A percentile compares a stretch with the other conserved stretches of the same genome.
phyloP scores from a whole-genome alignment of 2,888 invertebrate genomes.

The Ormyrus nitidulus region DNA sequence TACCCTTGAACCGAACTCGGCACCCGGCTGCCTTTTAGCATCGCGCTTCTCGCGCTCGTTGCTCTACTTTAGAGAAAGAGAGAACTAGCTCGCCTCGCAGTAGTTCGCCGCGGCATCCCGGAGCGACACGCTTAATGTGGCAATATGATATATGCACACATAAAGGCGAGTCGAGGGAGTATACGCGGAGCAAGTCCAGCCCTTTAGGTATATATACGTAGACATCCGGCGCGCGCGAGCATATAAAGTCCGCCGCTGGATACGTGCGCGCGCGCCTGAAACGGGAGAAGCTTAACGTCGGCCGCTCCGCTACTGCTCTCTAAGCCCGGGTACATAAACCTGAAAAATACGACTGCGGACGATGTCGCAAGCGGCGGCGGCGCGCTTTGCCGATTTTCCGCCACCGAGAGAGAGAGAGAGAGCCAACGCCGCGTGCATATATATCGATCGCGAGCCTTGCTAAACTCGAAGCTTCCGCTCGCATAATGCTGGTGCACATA shows the following conservation, averaged over 20 bases:
- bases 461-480: slow-evolving; percentile 38
- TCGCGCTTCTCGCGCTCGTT: too few species aligned
- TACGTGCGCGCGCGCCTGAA: slow-evolving; percentile 52
- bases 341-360: slow-evolving; percentile 60
- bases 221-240: slow-evolving; percentile 13
- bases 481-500: slow-evolving; percentile 24
- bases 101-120: slow-evolving; percentile 52
- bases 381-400: slow-evolving; percentile 48
- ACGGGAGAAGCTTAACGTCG: slow-evolving; percentile 62
- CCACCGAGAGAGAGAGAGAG: slow-evolving; percentile 2
- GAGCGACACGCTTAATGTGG: slow-evolving; percentile 68
- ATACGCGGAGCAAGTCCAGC: background rate
- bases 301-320: slow-evolving; percentile 33
- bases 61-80: too few species aligned
- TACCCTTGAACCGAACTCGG: too few species aligned
- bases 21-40: too few species aligned
- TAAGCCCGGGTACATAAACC: slow-evolving; percentile 63
- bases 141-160: slow-evolving; percentile 67
- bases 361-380: slow-evolving; percentile 20
- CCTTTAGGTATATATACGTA: background rate
- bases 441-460: slow-evolving; percentile 44
- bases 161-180: slow-evolving; percentile 41
- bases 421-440: slow-evolving; percentile 2
- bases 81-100: too few species aligned
- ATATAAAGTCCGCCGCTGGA: slow-evolving; percentile 26